Evolutionary conservation across 2,797 vertebrate genomes (phyloP).

Genomic region (Pseudotriccus pelzelni): DNA sequence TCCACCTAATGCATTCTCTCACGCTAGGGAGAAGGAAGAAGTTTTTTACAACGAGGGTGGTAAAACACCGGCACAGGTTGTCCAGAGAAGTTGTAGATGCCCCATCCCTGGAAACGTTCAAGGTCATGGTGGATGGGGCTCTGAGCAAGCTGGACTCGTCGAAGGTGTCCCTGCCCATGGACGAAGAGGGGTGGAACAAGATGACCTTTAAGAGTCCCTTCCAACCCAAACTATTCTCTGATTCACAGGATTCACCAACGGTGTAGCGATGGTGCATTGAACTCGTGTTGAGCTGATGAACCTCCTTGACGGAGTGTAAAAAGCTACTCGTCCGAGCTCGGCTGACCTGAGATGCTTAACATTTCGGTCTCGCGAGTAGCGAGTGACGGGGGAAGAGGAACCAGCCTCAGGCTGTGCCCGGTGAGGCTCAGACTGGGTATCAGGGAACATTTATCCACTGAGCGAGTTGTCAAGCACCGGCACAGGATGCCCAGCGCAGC

Average conservation of each 20-base stretch:
- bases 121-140: neutral
- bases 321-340: neutral
- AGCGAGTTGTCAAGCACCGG: too few relatives aligned
- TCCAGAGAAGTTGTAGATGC: neutral
- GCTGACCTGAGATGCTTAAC: neutral
- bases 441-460: neutral
- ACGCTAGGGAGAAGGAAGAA: too few relatives aligned
- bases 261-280: rapidly evolving
- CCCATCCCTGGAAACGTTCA: too few relatives aligned
- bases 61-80: neutral
- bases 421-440: neutral
- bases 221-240: neutral
- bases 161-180: neutral
- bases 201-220: neutral
- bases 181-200: neutral
- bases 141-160: too few relatives aligned
- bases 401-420: neutral
- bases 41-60: neutral
- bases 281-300: rapidly evolving
- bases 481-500: neutral
- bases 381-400: rapidly evolving
- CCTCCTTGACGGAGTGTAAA: neutral
- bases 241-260: rapidly evolving
- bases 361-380: neutral
- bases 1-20: neutral